Conservation (phyloP, 2,888 invertebrate genomes). For the Allacma fusca region DNA sequence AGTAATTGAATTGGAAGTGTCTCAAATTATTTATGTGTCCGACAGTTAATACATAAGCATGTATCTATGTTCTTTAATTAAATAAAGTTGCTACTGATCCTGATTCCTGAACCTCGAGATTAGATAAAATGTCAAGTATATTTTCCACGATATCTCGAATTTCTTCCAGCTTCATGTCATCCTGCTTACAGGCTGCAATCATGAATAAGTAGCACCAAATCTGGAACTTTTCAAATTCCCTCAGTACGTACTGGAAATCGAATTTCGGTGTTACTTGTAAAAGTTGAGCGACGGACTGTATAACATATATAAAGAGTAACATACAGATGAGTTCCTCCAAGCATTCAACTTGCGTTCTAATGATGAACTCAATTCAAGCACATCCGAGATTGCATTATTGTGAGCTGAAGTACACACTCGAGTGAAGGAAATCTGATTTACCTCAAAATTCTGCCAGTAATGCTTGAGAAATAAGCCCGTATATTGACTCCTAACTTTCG, state of each 20-base stretch:
- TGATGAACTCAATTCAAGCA: not conserved
- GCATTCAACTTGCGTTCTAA: not conserved
- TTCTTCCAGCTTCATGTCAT: slow-evolving; percentile 35
- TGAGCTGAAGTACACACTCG: not conserved
- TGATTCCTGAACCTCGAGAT: not conserved
- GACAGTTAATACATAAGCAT: not conserved
- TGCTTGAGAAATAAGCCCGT: slow-evolving; percentile 54
- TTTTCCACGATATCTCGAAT: slow-evolving; percentile 34
- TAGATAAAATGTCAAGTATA: slow-evolving; percentile 27
- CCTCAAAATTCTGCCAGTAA: slow-evolving; percentile 58
- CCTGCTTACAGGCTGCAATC: slow-evolving; percentile 41
- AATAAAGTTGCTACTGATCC: not conserved
- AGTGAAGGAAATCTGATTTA: slow-evolving; percentile 32
- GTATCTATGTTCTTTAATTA: not conserved
- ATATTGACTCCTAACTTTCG: slow-evolving; percentile 54
- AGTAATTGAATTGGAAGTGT: too few relatives aligned
- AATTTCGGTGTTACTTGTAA: slow-evolving; percentile 46
- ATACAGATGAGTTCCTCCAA: too few relatives aligned
- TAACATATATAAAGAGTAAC: not conserved
- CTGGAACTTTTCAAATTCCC: slow-evolving; percentile 48
- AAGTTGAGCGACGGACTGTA: slow-evolving; percentile 8
- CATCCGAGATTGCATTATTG: not conserved
- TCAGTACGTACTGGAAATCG: slow-evolving; percentile 45
- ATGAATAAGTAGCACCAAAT: slow-evolving; percentile 39
- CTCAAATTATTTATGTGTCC: too few relatives aligned